Conservation (phyloP, 2,113 vertebrate species). For the Cyprinus carpio region DNA sequence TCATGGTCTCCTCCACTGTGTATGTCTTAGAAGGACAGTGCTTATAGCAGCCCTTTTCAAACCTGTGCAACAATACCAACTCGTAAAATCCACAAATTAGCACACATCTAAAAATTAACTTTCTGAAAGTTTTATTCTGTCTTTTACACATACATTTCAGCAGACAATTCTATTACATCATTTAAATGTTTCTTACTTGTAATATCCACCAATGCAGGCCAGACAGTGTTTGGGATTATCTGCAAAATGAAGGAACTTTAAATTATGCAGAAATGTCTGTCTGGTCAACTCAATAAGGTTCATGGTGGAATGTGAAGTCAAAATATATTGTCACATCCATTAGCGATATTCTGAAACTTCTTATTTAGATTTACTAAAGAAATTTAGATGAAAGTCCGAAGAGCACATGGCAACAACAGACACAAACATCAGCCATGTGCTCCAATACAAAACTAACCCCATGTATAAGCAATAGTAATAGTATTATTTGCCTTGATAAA, state of each 20-base stretch:
- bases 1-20: constrained; percentile 71
- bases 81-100: background rate
- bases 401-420: background rate
- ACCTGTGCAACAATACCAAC: constrained; percentile 70
- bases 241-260: constrained; percentile 67
- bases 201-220: constrained; percentile 83
- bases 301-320: background rate
- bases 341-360: background rate
- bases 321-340: too few species aligned
- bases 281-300: background rate
- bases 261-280: background rate
- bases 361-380: background rate
- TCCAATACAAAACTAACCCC: background rate
- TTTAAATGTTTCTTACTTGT: constrained; percentile 82
- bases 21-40: constrained; percentile 87
- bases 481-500: too few species aligned
- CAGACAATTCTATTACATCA: background rate
- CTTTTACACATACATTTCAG: background rate
- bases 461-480: background rate
- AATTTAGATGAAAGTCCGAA: background rate
- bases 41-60: constrained; percentile 81
- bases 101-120: background rate
- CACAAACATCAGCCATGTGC: background rate
- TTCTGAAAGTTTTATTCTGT: background rate
- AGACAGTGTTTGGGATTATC: constrained; percentile 86